phyloP scores from a whole-genome alignment of 1,140 invertebrate species.

The Cydia splendana region DNA sequence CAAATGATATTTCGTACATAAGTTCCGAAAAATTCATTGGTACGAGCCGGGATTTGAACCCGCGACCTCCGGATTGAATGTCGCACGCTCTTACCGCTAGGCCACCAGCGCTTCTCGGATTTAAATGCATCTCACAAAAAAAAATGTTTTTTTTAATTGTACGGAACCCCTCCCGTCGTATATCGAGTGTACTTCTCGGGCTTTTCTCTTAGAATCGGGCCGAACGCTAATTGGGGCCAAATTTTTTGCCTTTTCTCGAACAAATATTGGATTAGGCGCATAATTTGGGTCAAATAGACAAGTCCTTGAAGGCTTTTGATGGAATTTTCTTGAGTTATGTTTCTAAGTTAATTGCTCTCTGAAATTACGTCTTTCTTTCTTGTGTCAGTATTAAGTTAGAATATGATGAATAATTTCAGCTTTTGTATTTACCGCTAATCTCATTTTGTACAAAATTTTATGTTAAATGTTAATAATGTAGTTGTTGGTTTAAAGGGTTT shows the following conservation, averaged over 20 bases:
- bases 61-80: too few relatives aligned
- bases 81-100: too few relatives aligned
- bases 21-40: too few relatives aligned
- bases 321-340: slow-evolving; percentile 47
- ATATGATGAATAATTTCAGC: slow-evolving; percentile 15
- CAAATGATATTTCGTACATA: too few relatives aligned
- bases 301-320: slow-evolving; percentile 52
- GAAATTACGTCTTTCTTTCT: slow-evolving; percentile 25
- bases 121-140: too few relatives aligned
- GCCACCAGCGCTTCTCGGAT: too few relatives aligned
- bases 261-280: slow-evolving; percentile 72
- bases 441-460: background rate
- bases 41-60: too few relatives aligned
- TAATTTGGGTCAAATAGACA: slow-evolving; percentile 53
- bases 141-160: too few relatives aligned
- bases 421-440: background rate
- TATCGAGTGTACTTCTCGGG: background rate
- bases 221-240: slow-evolving; percentile 73
- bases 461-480: background rate
- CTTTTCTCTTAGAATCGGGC: slow-evolving; percentile 68
- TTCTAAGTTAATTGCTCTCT: slow-evolving; percentile 37
- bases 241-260: slow-evolving; percentile 63
- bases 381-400: background rate
- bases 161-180: background rate
- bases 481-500: background rate